phyloP scores from a whole-genome alignment of 2,888 invertebrate genomes.

The Cryptus viduatorius region DNA sequence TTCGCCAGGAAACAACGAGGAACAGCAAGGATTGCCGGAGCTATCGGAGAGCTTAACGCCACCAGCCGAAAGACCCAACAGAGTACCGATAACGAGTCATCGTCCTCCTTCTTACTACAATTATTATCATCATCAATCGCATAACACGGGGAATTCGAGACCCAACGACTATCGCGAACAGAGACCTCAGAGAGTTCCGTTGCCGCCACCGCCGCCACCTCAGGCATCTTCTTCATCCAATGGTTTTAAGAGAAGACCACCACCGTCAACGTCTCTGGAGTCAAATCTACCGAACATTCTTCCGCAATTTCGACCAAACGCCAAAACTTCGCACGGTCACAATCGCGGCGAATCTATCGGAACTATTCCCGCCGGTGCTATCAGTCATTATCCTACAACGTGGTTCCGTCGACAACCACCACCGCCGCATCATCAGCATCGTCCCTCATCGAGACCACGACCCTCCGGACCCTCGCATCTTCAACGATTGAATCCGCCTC shows the following conservation, averaged over 20 bases:
- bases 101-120: slow-evolving; percentile 78
- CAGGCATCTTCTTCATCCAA: slow-evolving; percentile 62
- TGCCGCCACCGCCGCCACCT: slow-evolving; percentile 72
- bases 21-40: slow-evolving; percentile 74
- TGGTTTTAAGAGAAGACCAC: slow-evolving; percentile 73
- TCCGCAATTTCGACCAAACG: slow-evolving; percentile 90
- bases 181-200: slow-evolving; percentile 72
- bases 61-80: slow-evolving; percentile 75
- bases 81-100: slow-evolving; percentile 62
- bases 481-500: slow-evolving; percentile 76
- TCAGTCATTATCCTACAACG: slow-evolving; percentile 40
- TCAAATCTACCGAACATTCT: slow-evolving; percentile 88
- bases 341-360: slow-evolving; percentile 80
- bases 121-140: slow-evolving; percentile 69
- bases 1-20: slow-evolving; percentile 28
- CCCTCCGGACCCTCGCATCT: slow-evolving; percentile 61
- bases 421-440: slow-evolving; percentile 75
- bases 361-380: slow-evolving; percentile 63
- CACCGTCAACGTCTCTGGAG: slow-evolving; percentile 74
- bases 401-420: slow-evolving; percentile 69
- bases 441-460: slow-evolving; percentile 71
- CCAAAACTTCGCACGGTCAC: slow-evolving; percentile 86
- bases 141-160: slow-evolving; percentile 63
- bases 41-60: slow-evolving; percentile 81
- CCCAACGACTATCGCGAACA: slow-evolving; percentile 69